Conservation (phyloP, 2,113 vertebrate species). For the Elephantulus edwardii region DNA sequence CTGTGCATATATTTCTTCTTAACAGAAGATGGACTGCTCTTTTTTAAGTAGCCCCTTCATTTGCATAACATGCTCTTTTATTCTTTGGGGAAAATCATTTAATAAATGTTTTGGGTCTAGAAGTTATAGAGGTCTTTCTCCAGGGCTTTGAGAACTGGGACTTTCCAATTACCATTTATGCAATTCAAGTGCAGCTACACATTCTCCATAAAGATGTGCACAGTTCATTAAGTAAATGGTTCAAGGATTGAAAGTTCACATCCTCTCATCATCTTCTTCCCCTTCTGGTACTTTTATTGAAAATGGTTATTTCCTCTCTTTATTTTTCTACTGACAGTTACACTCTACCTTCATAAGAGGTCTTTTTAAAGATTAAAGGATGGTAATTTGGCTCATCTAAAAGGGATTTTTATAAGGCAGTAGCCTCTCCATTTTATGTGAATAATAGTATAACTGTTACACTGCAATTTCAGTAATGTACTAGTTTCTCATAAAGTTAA, state of each 20-base stretch:
- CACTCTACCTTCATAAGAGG: neutral
- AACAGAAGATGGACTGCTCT: neutral
- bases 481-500: neutral
- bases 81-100: neutral
- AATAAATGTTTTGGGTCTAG: too few relatives aligned
- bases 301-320: neutral
- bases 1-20: neutral
- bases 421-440: neutral
- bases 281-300: neutral
- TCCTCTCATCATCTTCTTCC: neutral
- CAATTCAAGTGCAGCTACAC: neutral
- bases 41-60: neutral
- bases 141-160: neutral
- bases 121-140: neutral
- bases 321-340: neutral
- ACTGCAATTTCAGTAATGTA: rapidly evolving
- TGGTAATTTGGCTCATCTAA: neutral
- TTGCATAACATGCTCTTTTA: too few relatives aligned
- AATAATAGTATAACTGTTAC: rapidly evolving
- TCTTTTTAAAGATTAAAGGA: neutral
- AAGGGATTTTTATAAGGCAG: neutral
- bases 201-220: neutral
- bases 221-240: neutral
- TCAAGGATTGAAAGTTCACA: neutral
- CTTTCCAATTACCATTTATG: neutral